A percentile compares a stretch with the other conserved stretches of the same genome.
Evolutionary conservation across 2,797 vertebrate species (phyloP).

Genomic region (Epinephelus malabaricus): DNA sequence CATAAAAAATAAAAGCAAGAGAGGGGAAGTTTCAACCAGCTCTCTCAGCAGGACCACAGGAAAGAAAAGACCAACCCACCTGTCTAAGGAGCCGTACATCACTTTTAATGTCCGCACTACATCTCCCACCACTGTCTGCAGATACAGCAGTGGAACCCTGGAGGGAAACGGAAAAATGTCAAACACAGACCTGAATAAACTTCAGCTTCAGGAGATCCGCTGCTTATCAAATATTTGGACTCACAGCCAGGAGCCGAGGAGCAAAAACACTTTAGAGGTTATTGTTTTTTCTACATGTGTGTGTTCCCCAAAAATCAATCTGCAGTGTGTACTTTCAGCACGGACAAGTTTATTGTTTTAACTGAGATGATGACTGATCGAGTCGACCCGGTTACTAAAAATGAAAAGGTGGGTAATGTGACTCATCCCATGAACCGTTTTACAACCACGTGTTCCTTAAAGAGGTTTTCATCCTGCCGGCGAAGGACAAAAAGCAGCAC

Average conservation of each 20-base stretch:
- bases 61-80: conserved; percentile 81
- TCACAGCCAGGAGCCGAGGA: not conserved
- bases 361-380: not conserved
- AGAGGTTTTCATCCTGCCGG: conserved; percentile 28
- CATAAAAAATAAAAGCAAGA: not conserved
- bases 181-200: conserved; percentile 27
- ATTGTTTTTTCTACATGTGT: conserved; percentile 9
- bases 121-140: conserved; percentile 91
- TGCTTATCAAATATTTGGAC: conserved; percentile 37
- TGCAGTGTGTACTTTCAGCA: not conserved
- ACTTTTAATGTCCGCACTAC: conserved; percentile 92
- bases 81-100: conserved; percentile 94
- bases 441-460: conserved; percentile 22
- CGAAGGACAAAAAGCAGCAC: conserved; percentile 30
- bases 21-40: not conserved
- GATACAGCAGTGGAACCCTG: conserved; percentile 92
- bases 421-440: conserved; percentile 44
- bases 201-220: not conserved
- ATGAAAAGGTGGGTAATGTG: conserved; percentile 20
- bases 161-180: conserved; percentile 23
- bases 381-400: conserved; percentile 4
- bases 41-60: conserved; percentile 30
- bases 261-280: not conserved
- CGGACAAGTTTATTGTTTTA: conserved; percentile 3
- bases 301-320: conserved; percentile 2